Base-by-base conservation (phyloP, 1,140 invertebrate species). In the Rhizoglyphus robini region DNA sequence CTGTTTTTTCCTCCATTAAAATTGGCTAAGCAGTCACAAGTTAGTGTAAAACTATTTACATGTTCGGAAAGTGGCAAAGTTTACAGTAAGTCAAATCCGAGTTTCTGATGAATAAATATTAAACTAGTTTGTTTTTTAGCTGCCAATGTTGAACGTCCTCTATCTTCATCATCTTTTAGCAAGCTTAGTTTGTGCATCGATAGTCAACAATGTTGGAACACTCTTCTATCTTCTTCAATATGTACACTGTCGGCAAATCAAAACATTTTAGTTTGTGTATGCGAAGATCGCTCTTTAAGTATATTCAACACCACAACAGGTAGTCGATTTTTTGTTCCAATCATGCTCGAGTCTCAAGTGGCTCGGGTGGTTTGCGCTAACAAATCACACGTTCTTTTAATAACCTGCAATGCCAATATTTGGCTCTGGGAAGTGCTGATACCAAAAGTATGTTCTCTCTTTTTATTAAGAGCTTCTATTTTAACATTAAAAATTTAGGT, bases 211-310 rank as follows among this genome's bases (percentile, higher is more conserved):
- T 15, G 27, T 27, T 69, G 68, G 68, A 20, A 61, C 29, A 54
- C 54, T 4, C 8, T 70, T 18, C 5, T 65, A 15, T 65, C 65
- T 30, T 23, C 46, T 18, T 61, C 67, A 34, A 65, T 69, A 13
- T 48, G 15, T 46, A 30, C 31, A 18, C 1, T 67, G 4, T 20
- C 61, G 20, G 68, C 46, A 18, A 65, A 41, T 68, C 74, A 74
- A 29, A 74, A 79, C 23, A 78, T 82, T 62, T 78, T 83, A 48
- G 81, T 79, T 68, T 75, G 84, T 51, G 78, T 80, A 32, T 83
- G 85, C 72, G 81, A 82, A 59, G 85, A 88, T 74, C 79, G 80
- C 27, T 81, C 80, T 57, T 76, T 88, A 65, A 83, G 84, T 72
- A 78, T 82, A 15, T 80, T 86, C 67, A 77, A 80, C 67, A 77